Evolutionary conservation across 2,888 invertebrate species (phyloP), one percentile per base, ranked within the genome.

Genomic region (Acanthosepion pharaonis): DNA sequence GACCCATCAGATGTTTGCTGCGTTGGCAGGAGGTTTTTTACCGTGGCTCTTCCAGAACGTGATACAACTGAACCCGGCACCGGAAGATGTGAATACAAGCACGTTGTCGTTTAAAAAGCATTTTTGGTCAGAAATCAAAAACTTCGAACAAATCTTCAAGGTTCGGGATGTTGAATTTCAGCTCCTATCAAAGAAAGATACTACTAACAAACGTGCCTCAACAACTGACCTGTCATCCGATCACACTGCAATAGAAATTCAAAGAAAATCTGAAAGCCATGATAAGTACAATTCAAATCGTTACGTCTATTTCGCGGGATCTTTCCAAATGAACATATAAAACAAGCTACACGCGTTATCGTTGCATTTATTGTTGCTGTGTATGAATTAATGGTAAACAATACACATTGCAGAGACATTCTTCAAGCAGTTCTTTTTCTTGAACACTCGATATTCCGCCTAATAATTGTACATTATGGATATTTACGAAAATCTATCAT

Each of bases 1-100:
- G 0, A 96, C 96, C 93, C 96, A 96, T 95, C 96, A 96, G 94
- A 95, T 96, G 59, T 94, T 97, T 94, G 95, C 96, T 25, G 96
- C 96, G 0, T 95, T 96, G 15, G 96, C 96, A 11, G 96, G 96
- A 15, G 96, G 96, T 25, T 96, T 96, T 59, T 53, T 97, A 20
- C 97, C 97, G 11, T 95, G 95, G 42, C 94, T 96, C 20, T 95
- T 96, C 92, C 94, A 95, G 91, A 96, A 96, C 51, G 95, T 96
- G 91, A 96, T 96, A 95, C 94, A 94, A 28, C 95, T 96, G 5
- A 95, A 94, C 8, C 95, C 96, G 6, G 95, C 95, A 9, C 96
- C 96, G 1, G 95, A 96, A 28, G 95, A 96, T 55, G 94, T 97
- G 51, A 96, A 97, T 64, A 96, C 96, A 0, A 96, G 96, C n/a